A percentile compares a stretch with the other conserved stretches of the same genome.
Conservation (phyloP, 2,797 vertebrate genomes). For the Alfaro cultratus region DNA sequence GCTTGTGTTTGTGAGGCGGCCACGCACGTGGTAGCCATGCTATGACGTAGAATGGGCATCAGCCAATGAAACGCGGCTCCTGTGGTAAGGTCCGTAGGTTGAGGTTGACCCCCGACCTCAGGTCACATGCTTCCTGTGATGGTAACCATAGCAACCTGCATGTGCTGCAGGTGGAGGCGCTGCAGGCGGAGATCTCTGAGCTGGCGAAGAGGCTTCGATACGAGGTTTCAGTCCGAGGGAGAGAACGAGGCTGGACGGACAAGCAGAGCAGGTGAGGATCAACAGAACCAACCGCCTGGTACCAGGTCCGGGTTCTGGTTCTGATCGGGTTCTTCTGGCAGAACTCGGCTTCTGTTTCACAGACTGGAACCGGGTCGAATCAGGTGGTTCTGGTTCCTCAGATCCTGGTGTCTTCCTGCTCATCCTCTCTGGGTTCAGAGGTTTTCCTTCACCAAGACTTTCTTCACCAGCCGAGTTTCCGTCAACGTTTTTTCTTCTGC, state of each 20-base stretch:
- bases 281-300: neutral
- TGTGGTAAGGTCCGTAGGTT: no score
- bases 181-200: slow-evolving; percentile 88
- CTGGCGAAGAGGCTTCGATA: slow-evolving; percentile 83
- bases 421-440: no score
- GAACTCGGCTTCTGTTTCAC: neutral
- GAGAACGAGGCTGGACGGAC: slow-evolving; percentile 88
- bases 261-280: slow-evolving; percentile 83
- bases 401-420: neutral
- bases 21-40: no score
- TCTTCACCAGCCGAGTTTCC: no score
- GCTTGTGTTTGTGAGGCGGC: no score
- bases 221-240: slow-evolving; percentile 85
- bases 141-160: slow-evolving; percentile 38
- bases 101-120: neutral
- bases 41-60: no score
- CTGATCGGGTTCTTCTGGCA: neutral
- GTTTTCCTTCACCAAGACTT: no score
- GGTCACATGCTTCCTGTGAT: neutral
- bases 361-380: neutral
- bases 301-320: neutral
- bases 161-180: slow-evolving; percentile 87
- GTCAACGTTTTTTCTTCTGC: no score
- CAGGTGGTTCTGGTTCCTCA: neutral
- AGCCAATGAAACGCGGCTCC: no score